Percentiles rank a stretch among this genome's conserved stretches.
phyloP scores from a whole-genome alignment of 2,113 vertebrate genomes.

The Sphyrna mokarran region DNA sequence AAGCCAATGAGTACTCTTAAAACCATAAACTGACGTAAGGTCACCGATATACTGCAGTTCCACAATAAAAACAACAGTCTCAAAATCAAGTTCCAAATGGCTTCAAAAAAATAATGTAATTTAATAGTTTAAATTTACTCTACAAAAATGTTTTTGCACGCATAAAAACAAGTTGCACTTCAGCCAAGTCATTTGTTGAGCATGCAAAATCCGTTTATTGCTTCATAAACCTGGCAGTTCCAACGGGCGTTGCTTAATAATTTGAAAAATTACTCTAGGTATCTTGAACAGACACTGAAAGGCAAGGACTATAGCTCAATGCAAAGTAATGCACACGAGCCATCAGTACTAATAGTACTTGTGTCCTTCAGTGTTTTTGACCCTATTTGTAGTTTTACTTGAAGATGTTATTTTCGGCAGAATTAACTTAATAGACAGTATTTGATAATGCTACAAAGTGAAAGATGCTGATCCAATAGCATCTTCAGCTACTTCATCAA shows the following conservation, averaged over 20 bases:
- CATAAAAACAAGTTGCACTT: not conserved
- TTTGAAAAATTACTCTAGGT: not conserved
- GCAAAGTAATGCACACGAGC: not conserved
- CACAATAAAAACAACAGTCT: not conserved
- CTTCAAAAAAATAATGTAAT: not conserved
- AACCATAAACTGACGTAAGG: not conserved
- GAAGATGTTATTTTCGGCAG: not conserved
- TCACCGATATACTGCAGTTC: not conserved
- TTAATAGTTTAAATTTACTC: not conserved
- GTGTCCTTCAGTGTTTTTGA: not conserved
- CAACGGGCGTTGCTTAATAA: not conserved
- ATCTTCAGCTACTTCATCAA: too few relatives aligned
- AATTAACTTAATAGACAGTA: not conserved
- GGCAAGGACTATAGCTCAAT: not conserved
- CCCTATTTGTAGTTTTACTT: not conserved
- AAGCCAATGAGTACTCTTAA: not conserved
- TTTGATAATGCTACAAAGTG: not conserved
- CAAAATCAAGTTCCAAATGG: not conserved
- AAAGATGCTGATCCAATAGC: not conserved
- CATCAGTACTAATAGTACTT: not conserved
- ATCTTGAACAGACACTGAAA: not conserved
- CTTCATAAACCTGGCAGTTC: not conserved
- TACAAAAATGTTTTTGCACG: not conserved
- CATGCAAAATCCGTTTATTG: slow-evolving; percentile 1
- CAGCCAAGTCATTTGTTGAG: slow-evolving; percentile 14